Conservation (phyloP, 1,140 invertebrate genomes). For the Halesus radiatus region DNA sequence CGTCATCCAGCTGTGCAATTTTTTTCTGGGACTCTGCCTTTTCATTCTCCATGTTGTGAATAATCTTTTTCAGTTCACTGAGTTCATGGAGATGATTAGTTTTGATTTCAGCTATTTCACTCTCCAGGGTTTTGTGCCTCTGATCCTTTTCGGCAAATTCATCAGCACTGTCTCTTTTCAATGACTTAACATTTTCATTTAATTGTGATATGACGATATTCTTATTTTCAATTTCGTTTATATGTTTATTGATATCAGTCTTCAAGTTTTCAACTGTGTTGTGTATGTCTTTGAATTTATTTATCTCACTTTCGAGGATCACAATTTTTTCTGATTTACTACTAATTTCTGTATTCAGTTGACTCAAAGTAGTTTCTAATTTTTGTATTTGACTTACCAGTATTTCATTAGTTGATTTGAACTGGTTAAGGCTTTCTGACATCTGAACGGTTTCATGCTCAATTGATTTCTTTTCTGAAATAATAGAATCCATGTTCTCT, state of each 20-base stretch:
- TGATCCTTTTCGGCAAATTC: slow-evolving; percentile 34
- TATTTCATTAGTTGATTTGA: slow-evolving; percentile 34
- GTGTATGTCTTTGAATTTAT: slow-evolving; percentile 60
- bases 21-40: slow-evolving; percentile 68
- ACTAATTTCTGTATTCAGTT: slow-evolving; percentile 63
- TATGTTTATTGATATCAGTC: slow-evolving; percentile 47
- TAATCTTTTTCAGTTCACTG: slow-evolving; percentile 53
- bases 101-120: slow-evolving; percentile 75
- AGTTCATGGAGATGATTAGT: slow-evolving; percentile 66
- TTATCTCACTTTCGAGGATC: slow-evolving; percentile 56
- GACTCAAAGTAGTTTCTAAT: slow-evolving; percentile 57
- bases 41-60: slow-evolving; percentile 69
- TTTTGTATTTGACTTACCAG: slow-evolving; percentile 48
- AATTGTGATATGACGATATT: slow-evolving; percentile 38
- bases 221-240: slow-evolving; percentile 44
- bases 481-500: slow-evolving; percentile 59
- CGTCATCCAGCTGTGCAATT: slow-evolving; percentile 68
- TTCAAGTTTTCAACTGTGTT: slow-evolving; percentile 67
- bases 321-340: slow-evolving; percentile 64
- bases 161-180: slow-evolving; percentile 26
- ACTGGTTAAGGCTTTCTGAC: slow-evolving; percentile 9
- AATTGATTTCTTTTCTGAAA: slow-evolving; percentile 38
- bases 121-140: slow-evolving; percentile 30
- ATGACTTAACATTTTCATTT: slow-evolving; percentile 29
- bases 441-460: slow-evolving; percentile 10